Evolutionary conservation across 2,113 vertebrate species (phyloP).

Genomic region (Columba livia): DNA sequence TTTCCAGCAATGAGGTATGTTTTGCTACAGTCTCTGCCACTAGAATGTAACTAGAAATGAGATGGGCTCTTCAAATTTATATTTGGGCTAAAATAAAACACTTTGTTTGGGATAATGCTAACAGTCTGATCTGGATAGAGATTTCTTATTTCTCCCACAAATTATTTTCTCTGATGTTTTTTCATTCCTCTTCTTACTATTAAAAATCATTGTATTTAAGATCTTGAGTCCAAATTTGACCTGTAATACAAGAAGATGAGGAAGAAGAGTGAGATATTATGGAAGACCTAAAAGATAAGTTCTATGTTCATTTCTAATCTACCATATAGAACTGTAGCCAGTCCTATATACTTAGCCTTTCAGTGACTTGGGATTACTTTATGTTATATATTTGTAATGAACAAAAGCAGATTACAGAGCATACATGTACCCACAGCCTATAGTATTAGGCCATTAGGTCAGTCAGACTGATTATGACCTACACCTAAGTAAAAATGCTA

Average conservation of each 20-base stretch:
- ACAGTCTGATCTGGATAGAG: neutral
- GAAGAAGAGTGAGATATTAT: neutral
- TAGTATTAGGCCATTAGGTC: neutral
- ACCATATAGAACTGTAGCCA: neutral
- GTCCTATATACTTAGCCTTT: neutral
- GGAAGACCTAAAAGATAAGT: neutral
- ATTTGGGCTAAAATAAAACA: neutral
- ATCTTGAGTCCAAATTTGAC: neutral
- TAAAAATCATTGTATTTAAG: neutral
- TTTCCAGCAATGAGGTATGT: neutral
- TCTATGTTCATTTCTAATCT: neutral
- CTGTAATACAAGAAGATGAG: neutral
- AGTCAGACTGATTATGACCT: neutral
- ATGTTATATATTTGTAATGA: neutral
- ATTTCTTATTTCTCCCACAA: neutral
- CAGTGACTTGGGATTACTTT: neutral
- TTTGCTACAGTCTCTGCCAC: neutral
- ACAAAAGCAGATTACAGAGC: neutral
- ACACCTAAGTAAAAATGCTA: neutral
- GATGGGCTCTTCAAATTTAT: neutral
- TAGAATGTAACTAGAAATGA: neutral
- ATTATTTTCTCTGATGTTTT: neutral
- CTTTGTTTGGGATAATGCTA: neutral
- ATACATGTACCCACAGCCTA: rapidly evolving
- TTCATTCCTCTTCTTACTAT: neutral